Conservation (phyloP, 2,797 vertebrate genomes). For the Hyperoplus immaculatus region DNA sequence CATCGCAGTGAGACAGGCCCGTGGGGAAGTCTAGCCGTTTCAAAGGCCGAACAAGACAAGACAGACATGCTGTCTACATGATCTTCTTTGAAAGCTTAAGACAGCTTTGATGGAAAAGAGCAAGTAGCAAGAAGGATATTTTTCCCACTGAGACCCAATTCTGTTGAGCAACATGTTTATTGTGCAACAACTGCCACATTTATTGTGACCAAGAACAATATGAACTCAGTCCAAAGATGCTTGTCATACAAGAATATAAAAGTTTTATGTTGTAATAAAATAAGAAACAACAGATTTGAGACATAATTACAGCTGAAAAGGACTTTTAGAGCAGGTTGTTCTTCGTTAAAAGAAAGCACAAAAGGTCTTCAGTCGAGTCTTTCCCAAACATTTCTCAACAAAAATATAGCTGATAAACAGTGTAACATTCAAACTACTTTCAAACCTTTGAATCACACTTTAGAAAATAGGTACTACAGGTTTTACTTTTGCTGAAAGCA, state of each 20-base stretch:
- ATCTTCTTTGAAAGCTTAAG: conserved; percentile 60
- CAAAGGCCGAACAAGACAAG: conserved; percentile 71
- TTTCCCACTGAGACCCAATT: conserved; percentile 48
- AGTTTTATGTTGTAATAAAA: conserved; percentile 40
- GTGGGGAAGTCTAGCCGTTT: conserved; percentile 60
- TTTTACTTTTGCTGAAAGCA: conserved; percentile 30
- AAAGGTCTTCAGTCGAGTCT: neutral
- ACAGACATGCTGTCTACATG: conserved; percentile 64
- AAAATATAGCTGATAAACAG: conserved; percentile 6
- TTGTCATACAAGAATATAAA: conserved; percentile 31
- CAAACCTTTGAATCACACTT: conserved; percentile 25
- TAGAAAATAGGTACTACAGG: conserved; percentile 20
- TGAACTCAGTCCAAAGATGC: conserved; percentile 21
- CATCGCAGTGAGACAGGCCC: conserved; percentile 38
- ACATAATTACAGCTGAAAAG: conserved; percentile 18
- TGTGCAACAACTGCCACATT: conserved; percentile 65
- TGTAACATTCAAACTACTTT: conserved; percentile 4
- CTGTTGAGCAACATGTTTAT: conserved; percentile 64
- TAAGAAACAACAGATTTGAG: conserved; percentile 22
- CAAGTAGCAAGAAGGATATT: conserved; percentile 57
- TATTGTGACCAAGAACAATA: conserved; percentile 45
- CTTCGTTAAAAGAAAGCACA: conserved; percentile 10
- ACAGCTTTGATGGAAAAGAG: conserved; percentile 66
- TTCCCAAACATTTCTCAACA: conserved; percentile 1
- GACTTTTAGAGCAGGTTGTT: conserved; percentile 10